Evolutionary conservation across 2,888 invertebrate species (phyloP), one percentile per base, ranked within the genome.

Genomic region (Standfussiana lucernea): DNA sequence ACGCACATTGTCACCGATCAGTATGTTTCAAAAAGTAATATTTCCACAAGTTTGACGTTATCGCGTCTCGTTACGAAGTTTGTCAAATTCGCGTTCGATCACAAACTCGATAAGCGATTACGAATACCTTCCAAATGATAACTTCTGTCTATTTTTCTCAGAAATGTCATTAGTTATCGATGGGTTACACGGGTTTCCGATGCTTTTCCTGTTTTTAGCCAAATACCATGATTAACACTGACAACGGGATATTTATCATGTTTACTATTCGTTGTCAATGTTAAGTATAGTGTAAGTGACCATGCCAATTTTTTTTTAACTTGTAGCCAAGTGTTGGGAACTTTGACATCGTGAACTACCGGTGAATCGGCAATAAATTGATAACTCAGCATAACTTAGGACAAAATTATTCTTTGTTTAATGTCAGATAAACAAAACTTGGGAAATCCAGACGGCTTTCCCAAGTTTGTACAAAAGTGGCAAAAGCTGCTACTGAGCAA

Each of bases 51-150:
- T 89, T 89, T 80, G 87, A 85, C 90, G 88, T 90, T 91, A 91
- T 91, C 90, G 84, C 72, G 42, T 84, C 91, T 93, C 90, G 91
- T 93, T 93, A 92, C 88, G 77, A 89, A 93, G 87, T 92, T 93
- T 89, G 90, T 88, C 89, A 86, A 90, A 90, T 87, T 85, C 83
- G 80, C 77, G 76, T 89, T 83, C 83, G 85, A 86, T 86, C 79
- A 62, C 59, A 77, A 85, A 84, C 78, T 86, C 72, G 83, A 88
- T 86, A 82, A 80, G 65, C 74, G 76, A 84, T 80, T 72, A 67
- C 64, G 70, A 86, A 77, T 71, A 74, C 71, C 64, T 64, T 77
- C 18, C 64, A 68, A 76, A 72, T 69, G 67, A 86, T 79, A 69
- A 75, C 67, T 77, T 50, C 37, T 67, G 59, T 74, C 72, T 67